Percentiles rank a stretch among this genome's conserved stretches.
These are phyloP conservation scores for Pristionchus pacificus DNA, from an alignment of 1,140 invertebrate genomes.

Conservation along the genomic window DNA sequence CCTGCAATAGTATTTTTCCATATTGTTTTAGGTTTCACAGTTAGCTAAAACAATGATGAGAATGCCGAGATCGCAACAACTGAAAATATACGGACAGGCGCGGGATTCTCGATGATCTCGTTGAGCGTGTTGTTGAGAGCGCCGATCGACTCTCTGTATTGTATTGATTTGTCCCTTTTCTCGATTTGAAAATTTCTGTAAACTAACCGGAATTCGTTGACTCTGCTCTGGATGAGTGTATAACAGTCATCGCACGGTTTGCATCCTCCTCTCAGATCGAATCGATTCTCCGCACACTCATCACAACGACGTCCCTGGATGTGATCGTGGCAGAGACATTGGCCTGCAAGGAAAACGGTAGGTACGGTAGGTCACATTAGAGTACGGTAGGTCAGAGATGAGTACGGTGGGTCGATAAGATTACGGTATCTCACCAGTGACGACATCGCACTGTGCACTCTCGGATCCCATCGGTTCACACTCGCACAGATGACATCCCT, in stretches of 20 bases:
- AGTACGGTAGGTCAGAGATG: slow-evolving; percentile 1
- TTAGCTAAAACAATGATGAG: neutral
- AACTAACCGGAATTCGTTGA: slow-evolving; percentile 38
- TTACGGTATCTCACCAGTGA: slow-evolving; percentile 27
- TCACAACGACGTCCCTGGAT: slow-evolving; percentile 90
- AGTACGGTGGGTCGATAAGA: neutral
- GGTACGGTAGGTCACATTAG: slow-evolving; percentile 41
- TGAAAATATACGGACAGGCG: slow-evolving; percentile 20
- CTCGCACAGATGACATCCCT: slow-evolving; percentile 59
- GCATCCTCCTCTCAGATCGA: slow-evolving; percentile 42
- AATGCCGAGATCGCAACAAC: neutral
- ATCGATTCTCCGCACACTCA: slow-evolving; percentile 69
- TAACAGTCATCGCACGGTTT: slow-evolving; percentile 56
- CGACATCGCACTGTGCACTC: slow-evolving; percentile 48
- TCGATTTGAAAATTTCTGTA: neutral
- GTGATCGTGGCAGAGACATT: slow-evolving; percentile 84
- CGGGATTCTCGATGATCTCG: slow-evolving; percentile 56
- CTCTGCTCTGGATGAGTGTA: slow-evolving; percentile 48
- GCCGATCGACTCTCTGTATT: slow-evolving; percentile 31
- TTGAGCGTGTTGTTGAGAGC: slow-evolving; percentile 45
- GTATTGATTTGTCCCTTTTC: no score
- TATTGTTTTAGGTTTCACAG: no score
- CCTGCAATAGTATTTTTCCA: slow-evolving; percentile 4
- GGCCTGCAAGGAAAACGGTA: slow-evolving; percentile 61
- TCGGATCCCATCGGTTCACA: slow-evolving; percentile 50